phyloP scores from a whole-genome alignment of 2,113 vertebrate species.

The Amazona vittata region DNA sequence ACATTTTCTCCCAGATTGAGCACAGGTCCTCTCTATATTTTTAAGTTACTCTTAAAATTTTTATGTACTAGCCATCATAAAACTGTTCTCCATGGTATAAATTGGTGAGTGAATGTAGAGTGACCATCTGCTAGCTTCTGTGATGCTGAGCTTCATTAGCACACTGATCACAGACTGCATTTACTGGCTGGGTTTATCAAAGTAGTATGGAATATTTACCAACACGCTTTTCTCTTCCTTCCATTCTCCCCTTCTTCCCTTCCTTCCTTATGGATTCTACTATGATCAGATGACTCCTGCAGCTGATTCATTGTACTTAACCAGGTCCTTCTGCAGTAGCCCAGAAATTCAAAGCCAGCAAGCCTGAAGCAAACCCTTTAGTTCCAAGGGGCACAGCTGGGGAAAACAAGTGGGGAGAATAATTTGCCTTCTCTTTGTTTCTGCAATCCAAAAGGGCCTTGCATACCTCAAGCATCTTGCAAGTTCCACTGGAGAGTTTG shows the following conservation, averaged over 20 bases:
- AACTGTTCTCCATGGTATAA: not conserved
- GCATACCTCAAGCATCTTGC: not conserved
- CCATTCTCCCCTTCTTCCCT: not conserved
- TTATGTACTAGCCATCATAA: not conserved
- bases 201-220: slow-evolving; percentile 42
- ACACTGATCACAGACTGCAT: not conserved
- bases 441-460: not conserved
- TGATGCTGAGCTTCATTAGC: slow-evolving; percentile 21
- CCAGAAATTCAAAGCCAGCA: not conserved
- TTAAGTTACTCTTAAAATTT: not conserved
- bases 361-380: not conserved
- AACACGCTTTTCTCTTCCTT: not conserved
- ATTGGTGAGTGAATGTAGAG: not conserved
- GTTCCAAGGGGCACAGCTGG: not conserved
- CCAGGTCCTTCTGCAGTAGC: not conserved
- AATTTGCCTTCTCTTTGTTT: not conserved
- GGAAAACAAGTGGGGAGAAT: fast-evolving
- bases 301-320: not conserved
- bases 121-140: not conserved
- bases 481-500: not conserved
- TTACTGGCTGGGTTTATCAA: slow-evolving; percentile 40
- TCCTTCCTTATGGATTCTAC: not conserved
- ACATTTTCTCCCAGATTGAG: not conserved
- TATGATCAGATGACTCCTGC: not conserved
- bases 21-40: not conserved